A percentile compares a stretch with the other conserved stretches of the same genome.
phyloP scores from a whole-genome alignment of 2,113 vertebrate genomes.

The Thryonomys swinderianus region DNA sequence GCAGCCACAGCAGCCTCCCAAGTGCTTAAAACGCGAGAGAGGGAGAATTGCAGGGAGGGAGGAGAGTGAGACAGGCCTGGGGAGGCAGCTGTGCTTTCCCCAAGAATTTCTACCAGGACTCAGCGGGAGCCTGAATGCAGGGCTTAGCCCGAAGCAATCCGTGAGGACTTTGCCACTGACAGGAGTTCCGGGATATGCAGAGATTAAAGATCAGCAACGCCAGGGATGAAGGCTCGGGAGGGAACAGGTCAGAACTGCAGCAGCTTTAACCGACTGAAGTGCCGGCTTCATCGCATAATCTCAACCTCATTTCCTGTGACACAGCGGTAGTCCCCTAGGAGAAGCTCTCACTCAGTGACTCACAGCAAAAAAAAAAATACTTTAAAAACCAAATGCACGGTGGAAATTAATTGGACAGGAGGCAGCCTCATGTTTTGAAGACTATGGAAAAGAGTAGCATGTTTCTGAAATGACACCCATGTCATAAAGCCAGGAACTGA shows the following conservation, averaged over 20 bases:
- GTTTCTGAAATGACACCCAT: background rate
- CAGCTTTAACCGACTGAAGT: background rate
- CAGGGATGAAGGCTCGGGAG: background rate
- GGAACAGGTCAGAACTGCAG: background rate
- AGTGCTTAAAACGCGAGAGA: constrained; percentile 42
- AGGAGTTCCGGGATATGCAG: constrained; percentile 48
- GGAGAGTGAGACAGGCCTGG: background rate
- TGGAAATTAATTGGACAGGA: background rate
- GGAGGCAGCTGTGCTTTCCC: constrained; percentile 39
- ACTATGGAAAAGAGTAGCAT: background rate
- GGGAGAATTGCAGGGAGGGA: background rate
- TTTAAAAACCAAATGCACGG: background rate
- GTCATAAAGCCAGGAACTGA: background rate
- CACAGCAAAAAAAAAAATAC: background rate
- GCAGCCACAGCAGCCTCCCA: background rate
- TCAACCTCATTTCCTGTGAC: constrained; percentile 38
- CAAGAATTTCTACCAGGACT: constrained; percentile 28
- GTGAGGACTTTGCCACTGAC: constrained; percentile 35
- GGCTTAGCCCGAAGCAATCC: constrained; percentile 56
- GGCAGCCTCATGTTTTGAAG: background rate
- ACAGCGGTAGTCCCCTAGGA: background rate
- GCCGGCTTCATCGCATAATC: background rate
- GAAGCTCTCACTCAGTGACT: background rate
- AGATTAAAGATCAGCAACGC: constrained; percentile 53
- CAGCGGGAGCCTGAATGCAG: constrained; percentile 28